Base-by-base conservation (phyloP, 1,140 invertebrate species). In the Bombus confusus region DNA sequence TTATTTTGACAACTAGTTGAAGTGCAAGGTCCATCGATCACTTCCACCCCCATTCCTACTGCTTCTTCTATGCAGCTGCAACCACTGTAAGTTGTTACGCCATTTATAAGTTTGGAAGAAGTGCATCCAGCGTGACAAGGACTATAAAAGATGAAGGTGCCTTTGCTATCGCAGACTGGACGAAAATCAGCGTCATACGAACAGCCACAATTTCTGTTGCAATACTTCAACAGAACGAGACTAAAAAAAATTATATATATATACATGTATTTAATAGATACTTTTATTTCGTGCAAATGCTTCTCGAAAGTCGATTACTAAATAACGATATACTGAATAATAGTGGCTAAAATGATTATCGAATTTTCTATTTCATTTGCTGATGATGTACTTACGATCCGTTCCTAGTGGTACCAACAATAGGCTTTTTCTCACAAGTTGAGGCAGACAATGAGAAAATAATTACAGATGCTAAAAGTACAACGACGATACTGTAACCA, bases 121-220 rank as follows among this genome's bases (percentile, higher is more conserved):
- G 91, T 92, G 91, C 97, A 98, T 28, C 97, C 97, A 52, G 97
- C 97, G 86, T 96, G 96, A 92, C 97, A 98, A 15, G 97, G 96
- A 18, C 96, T 97, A 89, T 97, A 97, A 93, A 96, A 97, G 0
- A 96, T 97, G 15, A 94, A 90, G 1, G 89, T 93, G 12, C 95
- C 95, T 86, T 95, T 95, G 66, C 93, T 93, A 18, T 96, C 95
- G 90, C 97, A 97, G 25, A 97, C 95, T 3, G 97, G 97, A 75
- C 96, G 95, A 87, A 97, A 97, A 84, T 96, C 94, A 78, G 95
- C 95, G 47, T 96, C 96, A 31, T 95, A 92, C 2, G 94, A 95
- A 92, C 97, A 97, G 31, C 95, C 92, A 89, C 97, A 98, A 37
- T 96, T 86, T 59, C 89, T 92, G 91, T 97, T 97, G 90, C 97